Evolutionary conservation across 2,797 vertebrate species (phyloP).

Genomic region (Rhinichthys osculus): DNA sequence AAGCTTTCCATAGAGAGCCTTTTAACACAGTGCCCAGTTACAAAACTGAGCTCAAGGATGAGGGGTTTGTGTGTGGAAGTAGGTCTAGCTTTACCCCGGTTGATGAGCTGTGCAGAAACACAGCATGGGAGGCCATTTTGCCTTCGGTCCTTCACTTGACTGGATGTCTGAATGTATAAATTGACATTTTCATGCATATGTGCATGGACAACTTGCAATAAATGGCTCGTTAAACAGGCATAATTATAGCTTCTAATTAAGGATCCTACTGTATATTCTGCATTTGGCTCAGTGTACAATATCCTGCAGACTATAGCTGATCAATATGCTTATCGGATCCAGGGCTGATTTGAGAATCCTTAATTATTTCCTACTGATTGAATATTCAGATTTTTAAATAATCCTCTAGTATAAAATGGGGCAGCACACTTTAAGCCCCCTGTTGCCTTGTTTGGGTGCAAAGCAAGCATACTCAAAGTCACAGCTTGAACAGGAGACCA

Average conservation of each 20-base stretch:
- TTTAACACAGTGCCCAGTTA: conserved; percentile 9
- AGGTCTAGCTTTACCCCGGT: not conserved
- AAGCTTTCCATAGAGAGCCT: not conserved
- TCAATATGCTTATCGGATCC: not conserved
- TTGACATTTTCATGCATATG: not conserved
- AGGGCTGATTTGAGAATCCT: conserved; percentile 23
- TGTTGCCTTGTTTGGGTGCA: conserved; percentile 36
- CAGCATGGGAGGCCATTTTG: not conserved
- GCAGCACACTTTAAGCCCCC: conserved; percentile 3
- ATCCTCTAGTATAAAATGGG: not conserved
- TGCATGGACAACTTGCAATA: not conserved
- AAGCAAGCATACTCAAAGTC: conserved; percentile 7
- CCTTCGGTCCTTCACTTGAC: not conserved
- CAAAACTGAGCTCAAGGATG: not conserved
- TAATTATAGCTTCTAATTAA: not conserved
- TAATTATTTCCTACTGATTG: conserved; percentile 13
- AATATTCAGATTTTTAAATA: conserved; percentile 24
- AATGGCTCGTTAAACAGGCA: not conserved
- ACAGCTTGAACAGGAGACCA: conserved; percentile 39
- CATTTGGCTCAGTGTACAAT: not conserved
- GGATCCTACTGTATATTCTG: not conserved
- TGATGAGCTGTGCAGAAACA: conserved; percentile 21
- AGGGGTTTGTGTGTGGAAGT: not conserved
- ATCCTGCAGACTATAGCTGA: not conserved
- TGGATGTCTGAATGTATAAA: not conserved